Evolutionary conservation across 2,113 vertebrate species (phyloP), one percentile per base, ranked within the genome.

Genomic region (Corythoichthys haematopterus): DNA sequence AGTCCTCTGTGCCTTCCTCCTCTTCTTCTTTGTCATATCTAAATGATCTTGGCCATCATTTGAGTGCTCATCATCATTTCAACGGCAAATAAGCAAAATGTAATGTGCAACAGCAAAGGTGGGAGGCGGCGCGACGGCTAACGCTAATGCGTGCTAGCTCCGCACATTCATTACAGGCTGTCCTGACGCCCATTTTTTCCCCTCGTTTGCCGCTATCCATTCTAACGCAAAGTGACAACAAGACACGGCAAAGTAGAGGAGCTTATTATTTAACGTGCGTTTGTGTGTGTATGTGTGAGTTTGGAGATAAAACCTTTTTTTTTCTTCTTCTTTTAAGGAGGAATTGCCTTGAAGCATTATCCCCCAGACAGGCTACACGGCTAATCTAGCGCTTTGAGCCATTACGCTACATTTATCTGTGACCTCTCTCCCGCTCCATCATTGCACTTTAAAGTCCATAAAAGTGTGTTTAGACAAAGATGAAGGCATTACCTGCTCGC

Each of bases 401-500:
- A 91, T 91, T 92, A 92, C 80, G 80, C 83, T 87, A 86, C 90
- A 89, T 92, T 91, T 91, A 92, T 92, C 91, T 89, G 88, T 91
- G 90, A 92, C 91, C 90, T 87, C 83, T 85, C 87, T 87, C 83
- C 79, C 86, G 89, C 89, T 87, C 84, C 87, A 88, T 88, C 80
- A 90, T 90, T 91, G 88, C 86, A 86, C 83, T 90, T 62, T 91
- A 88, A 92, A 92, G 90, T 91, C 91, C 87, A 89, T 89, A 88
- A 91, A 90, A 91, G 91, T 91, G 90, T 91, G 88, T 92, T 90
- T 90, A 91, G 90, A 91, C 89, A 90, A 91, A 91, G 91, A 92
- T 87, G 88, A 88, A 90, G 88, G 88, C 88, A 92, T 89, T 89
- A 90, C 88, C 88, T 91, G 84, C 89, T 86, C 81, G 82, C 88